Conservation (phyloP, 2,797 vertebrate species). For the Micrastur ruficollis region DNA sequence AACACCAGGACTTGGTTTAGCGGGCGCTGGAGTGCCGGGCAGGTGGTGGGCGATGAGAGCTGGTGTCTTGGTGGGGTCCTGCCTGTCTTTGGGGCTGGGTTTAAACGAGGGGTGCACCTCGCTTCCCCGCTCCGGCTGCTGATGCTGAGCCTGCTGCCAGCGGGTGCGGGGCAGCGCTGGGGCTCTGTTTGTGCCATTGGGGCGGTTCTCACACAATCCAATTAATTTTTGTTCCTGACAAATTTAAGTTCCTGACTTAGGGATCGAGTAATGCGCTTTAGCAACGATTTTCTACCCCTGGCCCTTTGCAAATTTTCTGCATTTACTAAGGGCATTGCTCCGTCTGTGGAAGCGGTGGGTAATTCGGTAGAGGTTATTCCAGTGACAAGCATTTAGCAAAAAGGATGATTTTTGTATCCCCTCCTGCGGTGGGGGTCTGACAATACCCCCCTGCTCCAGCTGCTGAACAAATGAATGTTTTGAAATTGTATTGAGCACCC, state of each 20-base stretch:
- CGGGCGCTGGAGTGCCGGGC: neutral
- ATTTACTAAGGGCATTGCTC: accelerated
- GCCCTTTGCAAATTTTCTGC: neutral
- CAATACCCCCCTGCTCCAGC: neutral
- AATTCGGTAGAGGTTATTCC: neutral
- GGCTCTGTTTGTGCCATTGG: neutral
- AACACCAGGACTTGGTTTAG: accelerated
- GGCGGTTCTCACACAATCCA: neutral
- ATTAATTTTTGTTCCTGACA: neutral
- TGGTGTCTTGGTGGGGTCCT: neutral
- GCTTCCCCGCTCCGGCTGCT: neutral
- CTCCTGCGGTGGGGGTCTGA: accelerated
- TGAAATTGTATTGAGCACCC: neutral
- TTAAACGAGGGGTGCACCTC: neutral
- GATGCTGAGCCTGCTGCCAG: neutral
- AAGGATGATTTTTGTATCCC: neutral
- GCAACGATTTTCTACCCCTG: neutral
- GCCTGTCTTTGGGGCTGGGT: neutral
- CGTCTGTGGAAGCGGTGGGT: accelerated
- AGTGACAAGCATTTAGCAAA: neutral
- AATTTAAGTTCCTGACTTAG: neutral
- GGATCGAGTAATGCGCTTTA: neutral
- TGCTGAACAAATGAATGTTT: neutral
- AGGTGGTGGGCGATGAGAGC: neutral
- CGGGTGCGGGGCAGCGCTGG: neutral